Percentiles rank a stretch among this genome's conserved stretches.
phyloP scores from a whole-genome alignment of 1,140 invertebrate genomes.

The Drosophila nigromelanica region DNA sequence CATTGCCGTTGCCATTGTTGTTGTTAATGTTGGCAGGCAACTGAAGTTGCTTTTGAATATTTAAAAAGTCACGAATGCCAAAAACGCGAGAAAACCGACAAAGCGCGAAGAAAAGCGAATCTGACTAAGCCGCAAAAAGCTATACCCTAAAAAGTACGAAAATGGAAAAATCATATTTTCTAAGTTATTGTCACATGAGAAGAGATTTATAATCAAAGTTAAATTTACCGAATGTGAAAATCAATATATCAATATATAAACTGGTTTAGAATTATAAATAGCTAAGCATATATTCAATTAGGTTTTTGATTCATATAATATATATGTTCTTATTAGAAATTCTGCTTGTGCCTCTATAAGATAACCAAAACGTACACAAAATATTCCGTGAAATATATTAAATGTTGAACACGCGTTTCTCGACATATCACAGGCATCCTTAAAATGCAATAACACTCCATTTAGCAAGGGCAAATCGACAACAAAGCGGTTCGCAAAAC shows the following conservation, averaged over 20 bases:
- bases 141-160: slow-evolving; percentile 1
- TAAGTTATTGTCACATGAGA: no score
- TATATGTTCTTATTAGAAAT: background rate
- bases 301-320: background rate
- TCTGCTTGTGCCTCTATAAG: no score
- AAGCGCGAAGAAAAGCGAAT: slow-evolving; percentile 8
- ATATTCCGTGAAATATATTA: background rate
- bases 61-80: slow-evolving; percentile 58
- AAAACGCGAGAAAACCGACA: slow-evolving; percentile 32
- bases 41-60: slow-evolving; percentile 71
- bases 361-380: no score
- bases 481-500: slow-evolving; percentile 35
- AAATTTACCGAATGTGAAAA: background rate
- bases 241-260: background rate
- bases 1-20: background rate
- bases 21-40: slow-evolving; percentile 25
- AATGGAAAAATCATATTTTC: background rate
- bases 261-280: background rate
- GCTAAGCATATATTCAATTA: no score
- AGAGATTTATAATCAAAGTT: background rate
- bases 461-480: slow-evolving; percentile 37
- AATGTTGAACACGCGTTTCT: background rate
- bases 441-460: slow-evolving; percentile 41
- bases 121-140: background rate
- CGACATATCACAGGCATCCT: slow-evolving; percentile 27